Evolutionary conservation across 2,113 vertebrate species (phyloP).

Genomic region (Eurystomus gularis): DNA sequence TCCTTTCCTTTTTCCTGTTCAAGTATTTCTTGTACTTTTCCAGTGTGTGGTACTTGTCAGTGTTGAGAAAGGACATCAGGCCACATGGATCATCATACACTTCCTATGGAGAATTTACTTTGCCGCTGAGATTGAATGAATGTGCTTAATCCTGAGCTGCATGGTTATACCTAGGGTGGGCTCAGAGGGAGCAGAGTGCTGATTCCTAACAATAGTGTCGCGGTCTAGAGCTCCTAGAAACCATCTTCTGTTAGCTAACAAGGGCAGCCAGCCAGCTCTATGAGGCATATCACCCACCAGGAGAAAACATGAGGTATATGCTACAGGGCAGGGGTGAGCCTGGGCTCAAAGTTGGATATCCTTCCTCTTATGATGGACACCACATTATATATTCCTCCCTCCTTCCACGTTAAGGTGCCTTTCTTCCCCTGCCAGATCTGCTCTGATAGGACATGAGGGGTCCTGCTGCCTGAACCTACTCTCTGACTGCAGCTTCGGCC

Average conservation of each 20-base stretch:
- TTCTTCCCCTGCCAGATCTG: background rate
- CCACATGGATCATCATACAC: background rate
- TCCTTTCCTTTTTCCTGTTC: background rate
- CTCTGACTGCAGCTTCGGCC: background rate
- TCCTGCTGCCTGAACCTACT: background rate
- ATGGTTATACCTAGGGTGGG: background rate
- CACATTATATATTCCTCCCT: background rate
- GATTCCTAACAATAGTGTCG: rapidly evolving
- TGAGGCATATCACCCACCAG: background rate
- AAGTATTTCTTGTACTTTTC: background rate
- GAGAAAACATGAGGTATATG: background rate
- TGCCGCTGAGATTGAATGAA: background rate
- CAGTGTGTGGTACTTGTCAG: background rate
- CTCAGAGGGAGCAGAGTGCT: background rate
- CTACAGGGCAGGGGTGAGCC: background rate
- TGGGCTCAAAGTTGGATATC: background rate
- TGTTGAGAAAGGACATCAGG: background rate
- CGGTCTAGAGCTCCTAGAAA: no score
- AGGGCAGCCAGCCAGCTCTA: background rate
- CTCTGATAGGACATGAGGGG: background rate
- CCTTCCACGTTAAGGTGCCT: background rate
- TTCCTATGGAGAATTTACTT: background rate
- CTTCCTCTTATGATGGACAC: background rate
- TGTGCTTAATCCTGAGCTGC: background rate
- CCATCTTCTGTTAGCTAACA: background rate